Evolutionary conservation across 2,797 vertebrate species (phyloP), one percentile per base, ranked within the genome.

Genomic region (Chaetophractus vellerosus): DNA sequence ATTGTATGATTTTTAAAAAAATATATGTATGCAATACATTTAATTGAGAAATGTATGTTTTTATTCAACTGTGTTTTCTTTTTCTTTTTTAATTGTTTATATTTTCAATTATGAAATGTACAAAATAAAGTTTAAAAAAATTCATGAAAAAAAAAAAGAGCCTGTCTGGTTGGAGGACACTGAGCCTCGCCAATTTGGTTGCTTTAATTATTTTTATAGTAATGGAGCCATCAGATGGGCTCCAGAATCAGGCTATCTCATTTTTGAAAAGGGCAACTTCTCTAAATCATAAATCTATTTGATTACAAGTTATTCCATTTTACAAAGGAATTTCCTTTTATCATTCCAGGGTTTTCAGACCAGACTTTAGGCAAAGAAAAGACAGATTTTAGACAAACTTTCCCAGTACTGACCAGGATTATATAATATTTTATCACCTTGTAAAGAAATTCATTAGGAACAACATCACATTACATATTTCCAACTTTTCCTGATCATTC

Each of bases 261-360:
- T n/a, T 92, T 84, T 74, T 88, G 48, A 38, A 84, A 79, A 63
- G 15, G 8, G 8, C 33, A 90, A 76, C 52, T 94, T 45, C 10
- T 45, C 45, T 45, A 45, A 94, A 81, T 75, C 21, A 93, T 48
- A 82, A 78, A 74, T 76, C 41, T 59, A 61, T 18, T 52, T 76
- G 11, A 64, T 68, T 88, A n/a, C 6, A 83, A 82, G 86, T 38
- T 21, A 50, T 71, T 91, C 38, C 9, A 86, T n/a, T n/a, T 87
- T 86, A 86, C 88, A 88, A 91, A 55, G 61, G 9, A 75, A 6
- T 68, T 84, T 90, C 6, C 11, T 79, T 74, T 52, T 75, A 48
- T 88, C 52, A 57, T 68, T 92, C 36, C 10, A 69, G 71, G 84
- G 92, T 91, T 88, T 95, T 41, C 75, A 88, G 61, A 87, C n/a